Conservation (phyloP, 2,113 vertebrate genomes). For the Dipodomys ordii region DNA sequence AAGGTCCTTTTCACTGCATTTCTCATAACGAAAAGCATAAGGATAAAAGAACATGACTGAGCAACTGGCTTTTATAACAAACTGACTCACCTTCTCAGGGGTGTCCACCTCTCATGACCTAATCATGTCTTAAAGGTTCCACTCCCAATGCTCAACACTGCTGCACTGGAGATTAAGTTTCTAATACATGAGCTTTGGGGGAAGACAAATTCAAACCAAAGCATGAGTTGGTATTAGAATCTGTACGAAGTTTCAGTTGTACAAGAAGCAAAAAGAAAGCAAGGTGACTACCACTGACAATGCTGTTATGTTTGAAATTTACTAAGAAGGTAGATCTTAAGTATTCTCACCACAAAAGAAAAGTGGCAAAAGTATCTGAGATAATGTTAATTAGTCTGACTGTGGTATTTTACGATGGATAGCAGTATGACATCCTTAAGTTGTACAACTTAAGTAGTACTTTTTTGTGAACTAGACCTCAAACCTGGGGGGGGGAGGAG, state of each 20-base stretch:
- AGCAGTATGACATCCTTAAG: background rate
- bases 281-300: background rate
- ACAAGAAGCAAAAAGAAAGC: background rate
- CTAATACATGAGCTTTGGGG: background rate
- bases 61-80: background rate
- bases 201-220: background rate
- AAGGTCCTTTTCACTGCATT: background rate
- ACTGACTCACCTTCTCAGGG: background rate
- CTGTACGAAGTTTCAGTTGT: background rate
- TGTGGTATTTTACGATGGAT: background rate
- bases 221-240: background rate
- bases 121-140: background rate
- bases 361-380: background rate
- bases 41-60: background rate
- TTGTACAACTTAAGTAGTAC: background rate
- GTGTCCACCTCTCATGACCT: background rate
- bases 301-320: background rate
- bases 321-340: background rate
- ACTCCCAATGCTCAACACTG: background rate
- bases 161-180: background rate
- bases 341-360: background rate
- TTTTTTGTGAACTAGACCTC: background rate
- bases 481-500: background rate
- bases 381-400: background rate
- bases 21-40: background rate